A percentile compares a stretch with the other conserved stretches of the same genome.
These are phyloP conservation scores for Chloroceryle aenea DNA, from an alignment of 2,113 vertebrate genomes.

Conservation along the genomic window DNA sequence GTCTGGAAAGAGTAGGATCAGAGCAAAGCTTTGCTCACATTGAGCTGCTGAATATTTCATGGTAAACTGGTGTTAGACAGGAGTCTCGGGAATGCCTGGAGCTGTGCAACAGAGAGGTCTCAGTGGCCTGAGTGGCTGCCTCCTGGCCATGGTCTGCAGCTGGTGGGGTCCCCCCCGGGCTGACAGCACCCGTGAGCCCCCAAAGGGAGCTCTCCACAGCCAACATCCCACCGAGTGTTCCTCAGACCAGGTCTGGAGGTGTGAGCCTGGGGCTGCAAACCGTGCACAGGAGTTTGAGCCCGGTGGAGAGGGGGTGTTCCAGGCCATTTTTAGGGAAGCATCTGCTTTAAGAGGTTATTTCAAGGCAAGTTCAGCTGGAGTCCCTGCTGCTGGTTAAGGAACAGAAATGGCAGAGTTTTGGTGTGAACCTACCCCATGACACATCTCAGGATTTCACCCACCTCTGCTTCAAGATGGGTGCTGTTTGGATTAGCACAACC, in stretches of 20 bases:
- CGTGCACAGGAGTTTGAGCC: not conserved
- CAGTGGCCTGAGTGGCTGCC: not conserved
- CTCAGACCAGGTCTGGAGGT: fast-evolving
- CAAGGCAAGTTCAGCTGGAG: too few relatives aligned
- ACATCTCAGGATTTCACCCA: not conserved
- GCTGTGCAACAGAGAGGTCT: not conserved
- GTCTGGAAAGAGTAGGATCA: not conserved
- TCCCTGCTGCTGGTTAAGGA: not conserved
- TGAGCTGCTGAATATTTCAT: not conserved
- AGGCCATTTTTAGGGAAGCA: not conserved
- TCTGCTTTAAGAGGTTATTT: not conserved
- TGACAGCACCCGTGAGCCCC: not conserved
- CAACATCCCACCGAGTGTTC: not conserved
- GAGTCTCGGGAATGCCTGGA: not conserved
- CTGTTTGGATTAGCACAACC: not conserved
- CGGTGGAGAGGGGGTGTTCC: not conserved
- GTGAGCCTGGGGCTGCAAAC: not conserved
- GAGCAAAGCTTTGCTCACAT: not conserved
- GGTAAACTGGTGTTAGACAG: not conserved
- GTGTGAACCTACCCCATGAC: too few relatives aligned
- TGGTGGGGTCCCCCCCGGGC: too few relatives aligned
- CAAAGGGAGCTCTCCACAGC: not conserved
- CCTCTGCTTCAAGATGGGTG: not conserved
- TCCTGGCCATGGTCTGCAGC: fast-evolving
- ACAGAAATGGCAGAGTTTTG: not conserved